A percentile compares a stretch with the other conserved stretches of the same genome.
These are phyloP conservation scores for Amphipoea lucens DNA, from an alignment of 2,888 invertebrate species.

Conservation along the genomic window DNA sequence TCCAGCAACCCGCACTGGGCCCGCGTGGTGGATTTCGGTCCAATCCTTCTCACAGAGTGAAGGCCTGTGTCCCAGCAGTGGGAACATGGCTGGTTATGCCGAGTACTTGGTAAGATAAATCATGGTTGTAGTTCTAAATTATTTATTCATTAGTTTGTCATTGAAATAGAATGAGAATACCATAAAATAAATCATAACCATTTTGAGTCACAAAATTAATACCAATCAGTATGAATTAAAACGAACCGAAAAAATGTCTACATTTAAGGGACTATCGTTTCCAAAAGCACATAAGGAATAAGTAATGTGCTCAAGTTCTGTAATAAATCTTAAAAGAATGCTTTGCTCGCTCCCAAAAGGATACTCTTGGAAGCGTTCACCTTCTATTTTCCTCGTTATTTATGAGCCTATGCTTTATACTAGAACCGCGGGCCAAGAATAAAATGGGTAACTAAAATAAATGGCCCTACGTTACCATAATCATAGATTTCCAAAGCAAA, in stretches of 20 bases:
- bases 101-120: background rate
- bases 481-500: constrained; percentile 83
- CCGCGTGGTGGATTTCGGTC: no score
- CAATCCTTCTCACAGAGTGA: no score
- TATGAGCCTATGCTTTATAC: constrained; percentile 89
- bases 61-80: no score
- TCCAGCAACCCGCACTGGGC: background rate
- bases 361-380: constrained; percentile 89
- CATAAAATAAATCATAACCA: constrained; percentile 35
- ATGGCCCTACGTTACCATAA: constrained; percentile 85
- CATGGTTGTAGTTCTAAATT: background rate
- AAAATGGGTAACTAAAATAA: constrained; percentile 89
- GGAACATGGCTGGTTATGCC: background rate
- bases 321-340: constrained; percentile 91
- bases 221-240: constrained; percentile 58
- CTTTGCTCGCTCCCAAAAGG: constrained; percentile 90
- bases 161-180: background rate
- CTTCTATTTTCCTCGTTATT: constrained; percentile 90
- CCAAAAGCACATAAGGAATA: constrained; percentile 88
- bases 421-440: constrained; percentile 88
- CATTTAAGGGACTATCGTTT: constrained; percentile 81
- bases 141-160: constrained; percentile 14
- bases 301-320: constrained; percentile 89
- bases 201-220: constrained; percentile 33
- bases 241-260: constrained; percentile 74